A percentile compares a stretch with the other conserved stretches of the same genome.
phyloP scores from a whole-genome alignment of 2,797 vertebrate genomes.

The Cheirogaleus major region DNA sequence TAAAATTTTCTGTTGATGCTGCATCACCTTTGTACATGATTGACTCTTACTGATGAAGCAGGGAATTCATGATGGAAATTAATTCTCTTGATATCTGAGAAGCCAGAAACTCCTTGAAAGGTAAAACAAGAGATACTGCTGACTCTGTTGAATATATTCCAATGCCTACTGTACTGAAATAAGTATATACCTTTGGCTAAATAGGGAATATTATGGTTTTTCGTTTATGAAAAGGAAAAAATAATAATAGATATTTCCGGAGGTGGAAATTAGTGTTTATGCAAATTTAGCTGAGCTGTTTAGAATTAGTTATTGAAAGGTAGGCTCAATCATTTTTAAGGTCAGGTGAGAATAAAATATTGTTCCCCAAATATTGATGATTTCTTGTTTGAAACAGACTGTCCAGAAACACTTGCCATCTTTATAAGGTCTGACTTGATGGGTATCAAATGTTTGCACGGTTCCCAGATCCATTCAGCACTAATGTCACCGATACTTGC shows the following conservation, averaged over 20 bases:
- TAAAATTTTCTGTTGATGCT: background rate
- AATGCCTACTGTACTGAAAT: background rate
- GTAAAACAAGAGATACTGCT: conserved; percentile 34
- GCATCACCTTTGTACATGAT: background rate
- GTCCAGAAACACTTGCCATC: background rate
- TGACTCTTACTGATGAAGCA: conserved; percentile 1
- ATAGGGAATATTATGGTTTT: background rate
- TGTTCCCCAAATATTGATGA: background rate
- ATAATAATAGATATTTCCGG: background rate
- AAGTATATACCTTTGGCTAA: background rate
- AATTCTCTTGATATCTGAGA: conserved; percentile 26
- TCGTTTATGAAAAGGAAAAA: conserved; percentile 8
- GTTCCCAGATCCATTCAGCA: background rate
- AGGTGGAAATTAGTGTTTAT: background rate
- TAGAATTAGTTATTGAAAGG: conserved; percentile 14
- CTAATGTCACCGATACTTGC: background rate
- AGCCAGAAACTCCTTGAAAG: conserved; percentile 6
- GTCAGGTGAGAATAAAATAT: background rate
- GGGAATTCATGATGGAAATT: conserved; percentile 37
- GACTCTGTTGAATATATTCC: conserved; percentile 11
- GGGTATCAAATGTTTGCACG: background rate
- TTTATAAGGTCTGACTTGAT: background rate
- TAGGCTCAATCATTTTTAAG: conserved; percentile 7
- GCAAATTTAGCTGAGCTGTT: background rate
- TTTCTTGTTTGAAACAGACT: background rate